Percentiles rank a stretch among this genome's conserved stretches.
Conservation (phyloP, 2,888 invertebrate species). For the Metopia argyrocephala region DNA sequence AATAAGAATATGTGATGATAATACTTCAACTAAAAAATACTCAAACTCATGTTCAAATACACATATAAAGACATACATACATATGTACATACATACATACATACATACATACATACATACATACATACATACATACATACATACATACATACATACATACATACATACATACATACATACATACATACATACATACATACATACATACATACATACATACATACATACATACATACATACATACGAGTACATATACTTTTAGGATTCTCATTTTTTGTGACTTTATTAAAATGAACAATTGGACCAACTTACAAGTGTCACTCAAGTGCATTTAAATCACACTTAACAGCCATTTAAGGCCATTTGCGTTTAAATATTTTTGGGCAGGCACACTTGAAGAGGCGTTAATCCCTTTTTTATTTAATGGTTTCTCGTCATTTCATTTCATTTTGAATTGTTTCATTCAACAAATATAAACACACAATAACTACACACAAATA, state of each 20-base stretch:
- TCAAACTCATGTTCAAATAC: too few relatives aligned
- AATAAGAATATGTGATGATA: too few relatives aligned
- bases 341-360: constrained; percentile 74
- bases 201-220: background rate
- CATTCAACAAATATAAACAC: background rate
- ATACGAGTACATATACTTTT: background rate
- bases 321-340: constrained; percentile 76
- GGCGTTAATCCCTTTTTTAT: constrained; percentile 56
- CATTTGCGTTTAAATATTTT: constrained; percentile 72
- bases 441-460: constrained; percentile 31
- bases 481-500: background rate
- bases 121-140: background rate
- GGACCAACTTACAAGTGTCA: constrained; percentile 74
- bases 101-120: background rate
- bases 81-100: background rate
- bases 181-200: background rate
- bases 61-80: background rate
- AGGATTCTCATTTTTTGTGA: constrained; percentile 68
- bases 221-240: background rate
- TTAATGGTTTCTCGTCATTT: constrained; percentile 36
- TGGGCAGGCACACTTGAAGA: constrained; percentile 41
- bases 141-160: background rate
- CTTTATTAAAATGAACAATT: constrained; percentile 72
- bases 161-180: too few relatives aligned
- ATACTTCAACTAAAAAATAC: too few relatives aligned